These are phyloP conservation scores for Orthonyx spaldingii DNA, from an alignment of 2,113 vertebrate genomes.

Conservation along the genomic window DNA sequence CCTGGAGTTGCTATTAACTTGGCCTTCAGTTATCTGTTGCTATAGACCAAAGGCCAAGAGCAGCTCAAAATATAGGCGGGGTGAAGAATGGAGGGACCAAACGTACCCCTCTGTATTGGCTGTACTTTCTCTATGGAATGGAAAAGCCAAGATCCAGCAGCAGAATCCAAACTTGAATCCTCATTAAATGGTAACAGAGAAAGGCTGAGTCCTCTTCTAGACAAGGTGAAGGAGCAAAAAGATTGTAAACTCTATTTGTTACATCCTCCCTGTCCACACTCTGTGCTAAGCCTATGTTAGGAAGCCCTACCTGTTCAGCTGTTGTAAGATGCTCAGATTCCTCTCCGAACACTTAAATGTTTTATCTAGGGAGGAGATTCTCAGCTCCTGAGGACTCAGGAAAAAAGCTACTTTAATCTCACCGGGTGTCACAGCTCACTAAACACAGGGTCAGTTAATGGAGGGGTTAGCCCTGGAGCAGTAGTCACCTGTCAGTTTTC, in stretches of 20 bases:
- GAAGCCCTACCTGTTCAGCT: background rate
- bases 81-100: background rate
- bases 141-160: background rate
- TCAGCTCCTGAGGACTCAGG: background rate
- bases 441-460: background rate
- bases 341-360: background rate
- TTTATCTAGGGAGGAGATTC: background rate
- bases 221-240: background rate
- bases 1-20: background rate
- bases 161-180: background rate
- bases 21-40: background rate
- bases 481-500: background rate
- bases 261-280: background rate
- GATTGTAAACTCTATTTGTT: background rate
- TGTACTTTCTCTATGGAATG: background rate
- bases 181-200: background rate
- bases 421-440: no score
- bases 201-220: background rate
- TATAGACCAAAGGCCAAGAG: no score
- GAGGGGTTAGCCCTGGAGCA: background rate
- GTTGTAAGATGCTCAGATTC: background rate
- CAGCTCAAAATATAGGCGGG: no score
- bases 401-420: background rate
- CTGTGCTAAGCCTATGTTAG: background rate
- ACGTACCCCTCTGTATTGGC: accelerated